These are phyloP conservation scores for Notolabrus celidotus DNA, from an alignment of 2,797 vertebrate species.

Conservation along the genomic window DNA sequence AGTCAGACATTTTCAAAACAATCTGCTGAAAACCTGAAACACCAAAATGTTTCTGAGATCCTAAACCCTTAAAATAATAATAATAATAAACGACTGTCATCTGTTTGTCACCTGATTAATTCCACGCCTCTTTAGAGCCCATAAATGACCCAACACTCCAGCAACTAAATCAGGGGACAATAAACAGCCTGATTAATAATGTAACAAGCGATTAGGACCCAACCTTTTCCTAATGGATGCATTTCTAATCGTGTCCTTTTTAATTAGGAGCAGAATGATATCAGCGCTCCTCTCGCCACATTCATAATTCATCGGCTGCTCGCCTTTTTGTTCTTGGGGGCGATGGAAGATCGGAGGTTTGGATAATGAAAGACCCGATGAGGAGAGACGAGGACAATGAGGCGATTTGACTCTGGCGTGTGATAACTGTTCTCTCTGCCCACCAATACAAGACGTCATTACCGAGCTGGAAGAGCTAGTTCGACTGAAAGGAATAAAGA, in stretches of 20 bases:
- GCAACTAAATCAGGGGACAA: constrained; percentile 52
- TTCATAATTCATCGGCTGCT: constrained; percentile 67
- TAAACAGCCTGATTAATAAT: constrained; percentile 71
- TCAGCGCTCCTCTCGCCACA: constrained; percentile 44
- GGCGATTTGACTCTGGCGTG: constrained; percentile 33
- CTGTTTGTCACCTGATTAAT: constrained; percentile 21
- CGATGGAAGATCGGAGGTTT: constrained; percentile 39
- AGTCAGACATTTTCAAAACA: no score
- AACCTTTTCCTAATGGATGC: constrained; percentile 59
- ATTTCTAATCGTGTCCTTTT: constrained; percentile 74
- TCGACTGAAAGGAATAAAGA: neutral
- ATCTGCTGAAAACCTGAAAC: no score
- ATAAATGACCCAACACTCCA: constrained; percentile 18
- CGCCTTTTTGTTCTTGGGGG: constrained; percentile 58
- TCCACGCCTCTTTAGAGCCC: constrained; percentile 4
- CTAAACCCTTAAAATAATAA: neutral
- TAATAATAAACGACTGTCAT: neutral
- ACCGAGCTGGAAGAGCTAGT: neutral
- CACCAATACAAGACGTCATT: neutral
- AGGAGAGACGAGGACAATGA: constrained; percentile 27
- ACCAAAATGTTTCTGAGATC: no score
- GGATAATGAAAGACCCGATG: constrained; percentile 32
- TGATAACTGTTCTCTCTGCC: neutral
- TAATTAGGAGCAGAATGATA: constrained; percentile 64
- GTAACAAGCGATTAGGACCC: constrained; percentile 62